Evolutionary conservation across 2,797 vertebrate species (phyloP).

Genomic region (Acrocephalus scirpaceus): DNA sequence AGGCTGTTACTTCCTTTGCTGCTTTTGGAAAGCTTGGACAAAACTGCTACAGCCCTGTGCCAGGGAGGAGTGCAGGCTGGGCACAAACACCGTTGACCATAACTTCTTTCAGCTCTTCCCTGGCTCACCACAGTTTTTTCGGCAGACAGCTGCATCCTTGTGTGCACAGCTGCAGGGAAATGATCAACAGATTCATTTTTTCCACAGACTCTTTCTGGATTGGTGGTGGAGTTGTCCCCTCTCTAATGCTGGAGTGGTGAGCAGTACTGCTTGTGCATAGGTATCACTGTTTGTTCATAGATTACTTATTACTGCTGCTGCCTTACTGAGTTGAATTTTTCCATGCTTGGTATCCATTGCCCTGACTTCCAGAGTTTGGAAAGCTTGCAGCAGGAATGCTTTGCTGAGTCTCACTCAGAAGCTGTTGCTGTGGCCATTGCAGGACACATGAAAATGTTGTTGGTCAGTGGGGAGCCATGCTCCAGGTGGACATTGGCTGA

Average conservation of each 20-base stretch:
- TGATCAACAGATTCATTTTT: background rate
- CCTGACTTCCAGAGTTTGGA: background rate
- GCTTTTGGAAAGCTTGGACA: background rate
- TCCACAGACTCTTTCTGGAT: background rate
- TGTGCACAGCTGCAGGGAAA: background rate
- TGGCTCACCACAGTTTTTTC: background rate
- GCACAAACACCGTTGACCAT: background rate
- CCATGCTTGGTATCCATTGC: background rate
- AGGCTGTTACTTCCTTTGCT: background rate
- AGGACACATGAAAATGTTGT: background rate
- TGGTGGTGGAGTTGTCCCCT: background rate
- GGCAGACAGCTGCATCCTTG: background rate
- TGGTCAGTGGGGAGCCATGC: fast-evolving
- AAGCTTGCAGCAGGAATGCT: background rate
- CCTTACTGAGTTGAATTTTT: background rate
- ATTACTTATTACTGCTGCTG: background rate
- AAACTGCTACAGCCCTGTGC: background rate
- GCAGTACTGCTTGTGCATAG: fast-evolving
- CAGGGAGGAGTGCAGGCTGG: background rate
- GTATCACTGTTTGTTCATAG: fast-evolving
- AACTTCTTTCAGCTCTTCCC: background rate
- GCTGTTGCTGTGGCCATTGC: background rate
- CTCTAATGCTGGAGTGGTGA: background rate
- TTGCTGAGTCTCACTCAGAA: background rate
- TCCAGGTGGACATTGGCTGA: background rate